Percentiles rank a stretch among this genome's conserved stretches.
These are phyloP conservation scores for Chloroclysta siterata DNA, from an alignment of 2,888 invertebrate species.

Conservation along the genomic window DNA sequence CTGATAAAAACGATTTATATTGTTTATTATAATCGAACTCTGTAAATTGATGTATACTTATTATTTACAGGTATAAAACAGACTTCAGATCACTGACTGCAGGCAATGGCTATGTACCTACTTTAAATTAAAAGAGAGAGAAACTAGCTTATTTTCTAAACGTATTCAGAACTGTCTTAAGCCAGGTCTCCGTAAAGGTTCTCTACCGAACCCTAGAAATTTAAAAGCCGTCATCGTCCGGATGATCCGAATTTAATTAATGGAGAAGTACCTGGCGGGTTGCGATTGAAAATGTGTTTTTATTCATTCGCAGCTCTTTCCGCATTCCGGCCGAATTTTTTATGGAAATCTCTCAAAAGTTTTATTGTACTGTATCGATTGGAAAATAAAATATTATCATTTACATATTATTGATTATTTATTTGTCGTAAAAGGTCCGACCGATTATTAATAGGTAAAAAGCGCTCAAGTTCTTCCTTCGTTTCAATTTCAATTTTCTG, in stretches of 20 bases:
- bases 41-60: too few species aligned
- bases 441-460: not conserved
- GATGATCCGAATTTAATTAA: conserved; percentile 68
- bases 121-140: not conserved
- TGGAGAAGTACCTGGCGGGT: conserved; percentile 46
- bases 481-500: too few species aligned
- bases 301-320: conserved; percentile 48
- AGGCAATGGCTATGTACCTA: not conserved
- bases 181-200: conserved; percentile 1
- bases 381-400: not conserved
- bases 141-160: not conserved
- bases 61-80: too few species aligned
- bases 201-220: conserved; percentile 45
- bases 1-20: too few species aligned
- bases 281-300: conserved; percentile 57
- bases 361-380: conserved; percentile 17
- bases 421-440: not conserved
- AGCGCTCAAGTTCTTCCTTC: too few species aligned
- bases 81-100: too few species aligned
- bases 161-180: not conserved
- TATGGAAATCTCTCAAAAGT: conserved; percentile 23
- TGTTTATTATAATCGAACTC: too few species aligned
- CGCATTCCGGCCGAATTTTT: conserved; percentile 26
- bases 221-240: conserved; percentile 58
- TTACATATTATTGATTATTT: not conserved